Conservation (phyloP, 2,113 vertebrate genomes). For the Cranoglanis bouderius region DNA sequence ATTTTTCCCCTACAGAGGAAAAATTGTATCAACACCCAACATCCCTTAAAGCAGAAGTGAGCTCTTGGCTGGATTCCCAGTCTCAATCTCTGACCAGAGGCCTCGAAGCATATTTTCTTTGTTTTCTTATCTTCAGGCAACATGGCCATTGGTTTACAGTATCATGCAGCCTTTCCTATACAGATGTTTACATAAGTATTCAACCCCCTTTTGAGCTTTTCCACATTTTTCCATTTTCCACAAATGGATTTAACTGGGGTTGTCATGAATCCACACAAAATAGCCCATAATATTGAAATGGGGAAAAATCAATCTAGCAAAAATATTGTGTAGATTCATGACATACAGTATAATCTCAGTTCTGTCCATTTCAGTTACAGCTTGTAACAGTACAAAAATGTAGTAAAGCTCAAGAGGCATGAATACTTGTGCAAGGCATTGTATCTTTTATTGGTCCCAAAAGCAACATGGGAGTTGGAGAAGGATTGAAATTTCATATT, state of each 20-base stretch:
- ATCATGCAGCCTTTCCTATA: neutral
- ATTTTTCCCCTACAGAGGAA: neutral
- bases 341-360: neutral
- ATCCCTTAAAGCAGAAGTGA: neutral
- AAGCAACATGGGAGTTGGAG: neutral
- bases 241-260: neutral
- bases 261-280: neutral
- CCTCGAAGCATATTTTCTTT: neutral
- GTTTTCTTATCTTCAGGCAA: neutral
- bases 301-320: neutral
- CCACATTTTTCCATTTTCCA: too few species aligned
- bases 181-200: neutral
- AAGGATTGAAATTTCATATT: neutral
- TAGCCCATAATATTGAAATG: neutral
- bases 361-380: neutral
- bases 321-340: neutral
- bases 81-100: neutral
- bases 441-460: neutral
- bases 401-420: neutral
- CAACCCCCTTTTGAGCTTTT: neutral
- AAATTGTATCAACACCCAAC: neutral
- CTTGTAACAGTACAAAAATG: neutral
- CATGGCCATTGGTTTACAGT: neutral
- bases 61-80: neutral
- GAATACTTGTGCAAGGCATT: neutral